Evolutionary conservation across 2,113 vertebrate genomes (phyloP).

Genomic region (Ardeotis arabs): DNA sequence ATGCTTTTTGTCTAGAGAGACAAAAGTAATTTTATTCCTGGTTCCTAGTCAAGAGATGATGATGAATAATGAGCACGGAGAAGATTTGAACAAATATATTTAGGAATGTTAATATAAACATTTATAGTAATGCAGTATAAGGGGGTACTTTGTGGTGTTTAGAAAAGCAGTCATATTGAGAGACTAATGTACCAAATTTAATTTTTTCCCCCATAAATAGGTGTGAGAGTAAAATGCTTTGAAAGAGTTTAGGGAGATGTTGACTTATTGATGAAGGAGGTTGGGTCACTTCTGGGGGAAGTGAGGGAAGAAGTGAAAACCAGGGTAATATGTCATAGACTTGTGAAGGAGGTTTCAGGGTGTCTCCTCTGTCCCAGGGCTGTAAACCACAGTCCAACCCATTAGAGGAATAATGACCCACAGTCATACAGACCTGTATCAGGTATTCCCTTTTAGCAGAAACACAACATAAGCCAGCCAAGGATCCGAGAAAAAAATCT

Average conservation of each 20-base stretch:
- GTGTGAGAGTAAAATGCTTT: not conserved
- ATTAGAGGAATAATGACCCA: not conserved
- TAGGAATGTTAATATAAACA: not conserved
- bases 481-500: not conserved
- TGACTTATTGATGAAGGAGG: not conserved
- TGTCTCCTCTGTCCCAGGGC: not conserved
- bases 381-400: not conserved
- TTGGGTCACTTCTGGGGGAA: not conserved
- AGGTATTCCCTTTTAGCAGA: too few relatives aligned
- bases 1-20: not conserved
- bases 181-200: not conserved
- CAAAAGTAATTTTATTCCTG: not conserved
- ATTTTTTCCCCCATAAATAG: not conserved
- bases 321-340: not conserved
- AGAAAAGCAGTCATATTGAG: not conserved
- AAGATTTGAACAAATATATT: not conserved
- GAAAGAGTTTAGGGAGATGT: not conserved
- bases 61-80: not conserved
- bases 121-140: not conserved
- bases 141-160: not conserved
- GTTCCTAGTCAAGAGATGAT: not conserved
- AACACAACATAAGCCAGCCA: not conserved
- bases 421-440: not conserved
- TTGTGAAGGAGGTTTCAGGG: not conserved
- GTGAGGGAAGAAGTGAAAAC: not conserved